Conservation (phyloP, 2,888 invertebrate species). For the Lepeophtheirus nordmannii region DNA sequence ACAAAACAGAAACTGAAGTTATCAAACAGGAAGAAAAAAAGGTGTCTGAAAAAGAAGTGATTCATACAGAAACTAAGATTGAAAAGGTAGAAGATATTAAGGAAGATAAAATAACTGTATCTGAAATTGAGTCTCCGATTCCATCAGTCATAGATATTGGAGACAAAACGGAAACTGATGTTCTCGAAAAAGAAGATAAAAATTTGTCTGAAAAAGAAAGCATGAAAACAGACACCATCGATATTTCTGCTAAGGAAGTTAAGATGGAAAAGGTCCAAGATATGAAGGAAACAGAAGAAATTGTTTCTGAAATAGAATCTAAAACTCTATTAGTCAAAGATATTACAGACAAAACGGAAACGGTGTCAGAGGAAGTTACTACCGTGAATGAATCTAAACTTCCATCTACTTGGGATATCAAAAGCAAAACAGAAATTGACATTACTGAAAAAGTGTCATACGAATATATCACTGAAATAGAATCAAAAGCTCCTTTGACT, state of each 20-base stretch:
- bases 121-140: neutral
- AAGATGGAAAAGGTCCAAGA: constrained; percentile 25
- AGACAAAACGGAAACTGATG: neutral
- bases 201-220: constrained; percentile 27
- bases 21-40: too few species aligned
- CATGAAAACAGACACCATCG: constrained; percentile 27
- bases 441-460: too few species aligned
- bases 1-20: too few species aligned
- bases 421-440: too few species aligned
- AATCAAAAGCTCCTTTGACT: too few species aligned
- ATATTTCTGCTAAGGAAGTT: constrained; percentile 27
- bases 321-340: constrained; percentile 25
- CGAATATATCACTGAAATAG: too few species aligned
- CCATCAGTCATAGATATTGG: constrained; percentile 1
- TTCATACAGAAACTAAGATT: neutral
- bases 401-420: too few species aligned
- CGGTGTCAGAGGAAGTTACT: too few species aligned
- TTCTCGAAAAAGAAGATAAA: constrained; percentile 26
- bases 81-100: too few species aligned
- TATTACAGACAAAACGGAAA: constrained; percentile 13
- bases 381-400: too few species aligned
- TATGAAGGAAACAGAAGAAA: constrained; percentile 18
- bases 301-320: constrained; percentile 8
- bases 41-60: constrained; percentile 24
- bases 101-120: too few species aligned